phyloP scores from a whole-genome alignment of 2,888 invertebrate genomes.

The Aquatica leii region DNA sequence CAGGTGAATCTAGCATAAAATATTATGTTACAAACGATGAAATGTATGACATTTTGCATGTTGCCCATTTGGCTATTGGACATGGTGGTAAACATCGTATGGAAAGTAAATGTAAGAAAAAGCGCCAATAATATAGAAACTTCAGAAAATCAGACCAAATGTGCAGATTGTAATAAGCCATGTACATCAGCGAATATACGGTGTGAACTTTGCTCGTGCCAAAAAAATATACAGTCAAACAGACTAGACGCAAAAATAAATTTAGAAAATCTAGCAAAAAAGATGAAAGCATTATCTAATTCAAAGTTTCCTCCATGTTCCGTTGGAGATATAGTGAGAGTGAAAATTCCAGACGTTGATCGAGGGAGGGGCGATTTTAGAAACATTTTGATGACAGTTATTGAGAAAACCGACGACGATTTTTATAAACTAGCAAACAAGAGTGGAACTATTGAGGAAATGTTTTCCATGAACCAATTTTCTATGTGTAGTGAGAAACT shows the following conservation, averaged over 20 bases:
- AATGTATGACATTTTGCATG: too few relatives aligned
- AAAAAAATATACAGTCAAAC: neutral
- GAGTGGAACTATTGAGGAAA: constrained; percentile 36
- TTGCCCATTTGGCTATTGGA: too few relatives aligned
- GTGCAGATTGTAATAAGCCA: neutral
- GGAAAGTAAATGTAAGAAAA: neutral
- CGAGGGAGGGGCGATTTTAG: constrained; percentile 5
- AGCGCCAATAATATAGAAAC: neutral
- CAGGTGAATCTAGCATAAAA: too few relatives aligned
- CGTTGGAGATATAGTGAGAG: neutral
- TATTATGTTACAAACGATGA: too few relatives aligned
- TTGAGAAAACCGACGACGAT: neutral
- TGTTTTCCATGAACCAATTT: constrained; percentile 43
- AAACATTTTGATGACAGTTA: neutral
- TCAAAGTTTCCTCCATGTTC: constrained; percentile 3
- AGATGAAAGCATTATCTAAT: neutral
- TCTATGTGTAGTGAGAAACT: constrained; percentile 40
- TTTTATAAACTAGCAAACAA: constrained; percentile 12
- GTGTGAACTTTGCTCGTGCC: neutral
- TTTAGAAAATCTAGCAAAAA: constrained; percentile 5
- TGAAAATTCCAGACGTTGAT: constrained; percentile 1
- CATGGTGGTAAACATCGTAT: too few relatives aligned
- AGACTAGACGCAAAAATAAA: constrained; percentile 7
- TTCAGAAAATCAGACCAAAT: neutral
- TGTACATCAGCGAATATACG: neutral